These are phyloP conservation scores for Dolichallabes microphthalmus DNA, from an alignment of 2,113 vertebrate species.

Conservation along the genomic window DNA sequence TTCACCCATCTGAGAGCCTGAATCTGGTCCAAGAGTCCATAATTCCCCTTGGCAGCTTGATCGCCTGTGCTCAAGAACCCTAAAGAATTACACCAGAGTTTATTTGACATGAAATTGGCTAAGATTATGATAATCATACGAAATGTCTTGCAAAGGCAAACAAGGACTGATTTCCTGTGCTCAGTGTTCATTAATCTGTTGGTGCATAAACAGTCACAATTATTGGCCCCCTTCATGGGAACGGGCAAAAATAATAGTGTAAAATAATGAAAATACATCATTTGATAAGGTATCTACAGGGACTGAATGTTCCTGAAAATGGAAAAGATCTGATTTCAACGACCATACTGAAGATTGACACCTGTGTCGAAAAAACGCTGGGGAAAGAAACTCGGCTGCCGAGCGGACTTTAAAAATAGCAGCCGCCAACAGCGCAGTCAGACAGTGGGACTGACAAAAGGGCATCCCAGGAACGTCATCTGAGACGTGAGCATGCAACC, in stretches of 20 bases:
- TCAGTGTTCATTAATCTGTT: neutral
- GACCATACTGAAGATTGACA: neutral
- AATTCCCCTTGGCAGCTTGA: conserved; percentile 95
- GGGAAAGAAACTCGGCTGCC: neutral
- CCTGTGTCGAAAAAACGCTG: neutral
- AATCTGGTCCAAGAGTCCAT: conserved; percentile 94
- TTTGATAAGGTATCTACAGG: neutral
- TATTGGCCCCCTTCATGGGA: neutral
- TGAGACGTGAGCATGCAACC: neutral
- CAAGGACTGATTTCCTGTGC: neutral
- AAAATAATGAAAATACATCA: neutral
- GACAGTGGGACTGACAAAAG: neutral
- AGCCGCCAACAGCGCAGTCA: neutral
- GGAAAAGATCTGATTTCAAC: neutral
- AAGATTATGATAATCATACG: neutral
- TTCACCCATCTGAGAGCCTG: conserved; percentile 95
- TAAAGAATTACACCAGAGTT: conserved; percentile 52
- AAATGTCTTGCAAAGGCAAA: neutral
- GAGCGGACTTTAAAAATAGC: conserved; percentile 10
- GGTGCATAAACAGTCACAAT: neutral
- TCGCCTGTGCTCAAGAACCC: conserved; percentile 96
- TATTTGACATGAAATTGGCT: neutral
- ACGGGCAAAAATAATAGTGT: neutral
- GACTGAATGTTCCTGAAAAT: neutral
- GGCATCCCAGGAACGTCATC: neutral